phyloP scores from a whole-genome alignment of 2,797 vertebrate genomes.

The Nannoperca australis region DNA sequence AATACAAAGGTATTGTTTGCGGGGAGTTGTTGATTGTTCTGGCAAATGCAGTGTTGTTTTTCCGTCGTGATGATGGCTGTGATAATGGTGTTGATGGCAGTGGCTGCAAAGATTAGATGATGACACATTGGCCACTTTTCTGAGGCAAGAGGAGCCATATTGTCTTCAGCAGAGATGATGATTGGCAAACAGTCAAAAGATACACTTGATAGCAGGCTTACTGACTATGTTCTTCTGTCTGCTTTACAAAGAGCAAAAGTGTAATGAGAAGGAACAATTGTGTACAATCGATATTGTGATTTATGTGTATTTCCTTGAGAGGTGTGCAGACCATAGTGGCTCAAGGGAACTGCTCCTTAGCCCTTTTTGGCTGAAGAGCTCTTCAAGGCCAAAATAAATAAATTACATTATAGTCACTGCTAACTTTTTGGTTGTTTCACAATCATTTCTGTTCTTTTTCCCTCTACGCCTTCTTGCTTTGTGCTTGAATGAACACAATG shows the following conservation, averaged over 20 bases:
- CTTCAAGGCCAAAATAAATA: conserved; percentile 2
- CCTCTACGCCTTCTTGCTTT: neutral
- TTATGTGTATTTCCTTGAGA: neutral
- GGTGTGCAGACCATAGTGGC: neutral
- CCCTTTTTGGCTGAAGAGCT: neutral
- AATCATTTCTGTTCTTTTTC: neutral
- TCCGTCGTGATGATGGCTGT: conserved; percentile 52
- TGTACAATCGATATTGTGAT: conserved; percentile 9
- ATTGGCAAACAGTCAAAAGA: conserved; percentile 57
- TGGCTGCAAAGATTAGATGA: conserved; percentile 60
- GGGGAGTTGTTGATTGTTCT: conserved; percentile 56
- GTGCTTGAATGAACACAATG: neutral
- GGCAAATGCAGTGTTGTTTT: conserved; percentile 57
- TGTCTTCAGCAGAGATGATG: conserved; percentile 49
- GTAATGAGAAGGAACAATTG: conserved; percentile 21
- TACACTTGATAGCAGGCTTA: conserved; percentile 34
- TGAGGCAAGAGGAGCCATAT: conserved; percentile 48
- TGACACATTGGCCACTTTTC: conserved; percentile 65
- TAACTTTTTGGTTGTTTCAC: neutral
- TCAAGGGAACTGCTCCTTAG: neutral
- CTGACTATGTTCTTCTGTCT: neutral
- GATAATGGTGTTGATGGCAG: conserved; percentile 61
- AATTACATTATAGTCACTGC: neutral
- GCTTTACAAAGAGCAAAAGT: conserved; percentile 6
- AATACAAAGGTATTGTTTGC: conserved; percentile 62